phyloP scores from a whole-genome alignment of 2,113 vertebrate species.

The Eulemur macaco region DNA sequence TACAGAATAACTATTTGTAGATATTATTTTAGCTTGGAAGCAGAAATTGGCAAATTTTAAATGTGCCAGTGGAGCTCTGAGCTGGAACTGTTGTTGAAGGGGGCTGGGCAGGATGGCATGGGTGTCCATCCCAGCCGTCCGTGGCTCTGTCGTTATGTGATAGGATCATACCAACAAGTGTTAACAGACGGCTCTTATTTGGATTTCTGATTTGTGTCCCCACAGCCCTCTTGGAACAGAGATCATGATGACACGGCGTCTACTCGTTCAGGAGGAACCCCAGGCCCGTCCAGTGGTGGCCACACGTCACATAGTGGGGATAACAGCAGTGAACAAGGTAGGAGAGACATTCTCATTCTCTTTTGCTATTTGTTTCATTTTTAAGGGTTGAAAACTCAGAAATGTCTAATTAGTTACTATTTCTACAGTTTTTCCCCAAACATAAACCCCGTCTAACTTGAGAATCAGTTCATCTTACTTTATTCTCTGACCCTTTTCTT shows the following conservation, averaged over 20 bases:
- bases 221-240: conserved; percentile 98
- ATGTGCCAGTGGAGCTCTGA: neutral
- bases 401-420: neutral
- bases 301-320: conserved; percentile 99
- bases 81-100: neutral
- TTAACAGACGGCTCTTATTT: conserved; percentile 42
- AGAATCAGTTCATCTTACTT: neutral
- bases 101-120: neutral
- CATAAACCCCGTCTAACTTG: neutral
- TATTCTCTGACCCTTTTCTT: neutral
- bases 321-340: conserved; percentile 99
- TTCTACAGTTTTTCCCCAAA: neutral
- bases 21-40: conserved; percentile 50
- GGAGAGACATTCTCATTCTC: conserved; percentile 77
- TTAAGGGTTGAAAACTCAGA: conserved; percentile 21
- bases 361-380: conserved; percentile 28
- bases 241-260: conserved; percentile 99
- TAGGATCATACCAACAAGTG: neutral
- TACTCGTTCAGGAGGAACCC: conserved; percentile 97
- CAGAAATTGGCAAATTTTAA: neutral
- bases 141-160: neutral
- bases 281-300: conserved; percentile 97
- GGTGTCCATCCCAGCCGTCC: neutral
- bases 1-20: conserved; percentile 62
- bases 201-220: conserved; percentile 67